Evolutionary conservation across 1,140 invertebrate genomes (phyloP).

Genomic region (Ladona fulva): DNA sequence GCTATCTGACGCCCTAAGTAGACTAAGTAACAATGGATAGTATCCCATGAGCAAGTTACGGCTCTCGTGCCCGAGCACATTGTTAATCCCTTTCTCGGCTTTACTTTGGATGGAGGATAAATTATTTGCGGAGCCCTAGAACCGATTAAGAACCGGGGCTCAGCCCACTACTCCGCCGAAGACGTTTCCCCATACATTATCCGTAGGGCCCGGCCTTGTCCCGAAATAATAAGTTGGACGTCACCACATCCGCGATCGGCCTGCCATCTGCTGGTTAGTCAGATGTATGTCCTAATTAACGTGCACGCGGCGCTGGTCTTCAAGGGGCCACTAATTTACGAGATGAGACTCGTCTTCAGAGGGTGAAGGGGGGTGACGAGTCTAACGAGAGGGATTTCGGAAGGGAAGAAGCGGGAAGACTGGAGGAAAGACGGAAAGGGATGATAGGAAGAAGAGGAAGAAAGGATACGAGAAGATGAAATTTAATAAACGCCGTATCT

Average conservation of each 20-base stretch:
- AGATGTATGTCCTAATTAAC: conserved; percentile 10
- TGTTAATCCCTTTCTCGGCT: background rate
- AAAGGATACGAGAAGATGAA: no score
- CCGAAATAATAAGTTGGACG: conserved; percentile 9
- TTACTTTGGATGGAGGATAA: background rate
- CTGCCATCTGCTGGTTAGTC: background rate
- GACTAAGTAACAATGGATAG: no score
- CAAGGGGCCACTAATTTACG: background rate
- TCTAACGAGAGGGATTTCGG: background rate
- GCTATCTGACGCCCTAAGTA: no score
- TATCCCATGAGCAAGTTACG: background rate
- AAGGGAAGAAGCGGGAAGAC: background rate
- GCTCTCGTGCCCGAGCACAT: background rate
- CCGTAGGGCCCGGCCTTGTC: background rate
- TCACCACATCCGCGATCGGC: background rate
- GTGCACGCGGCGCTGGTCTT: background rate
- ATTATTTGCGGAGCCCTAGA: background rate
- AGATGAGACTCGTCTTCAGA: background rate
- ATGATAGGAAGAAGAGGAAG: no score
- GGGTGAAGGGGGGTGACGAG: background rate
- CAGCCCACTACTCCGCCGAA: background rate
- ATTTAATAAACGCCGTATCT: no score
- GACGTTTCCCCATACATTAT: background rate
- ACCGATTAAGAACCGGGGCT: background rate
- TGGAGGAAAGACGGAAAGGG: no score